These are phyloP conservation scores for Sebastes aleutianus DNA, from an alignment of 2,797 vertebrate genomes.

Conservation along the genomic window DNA sequence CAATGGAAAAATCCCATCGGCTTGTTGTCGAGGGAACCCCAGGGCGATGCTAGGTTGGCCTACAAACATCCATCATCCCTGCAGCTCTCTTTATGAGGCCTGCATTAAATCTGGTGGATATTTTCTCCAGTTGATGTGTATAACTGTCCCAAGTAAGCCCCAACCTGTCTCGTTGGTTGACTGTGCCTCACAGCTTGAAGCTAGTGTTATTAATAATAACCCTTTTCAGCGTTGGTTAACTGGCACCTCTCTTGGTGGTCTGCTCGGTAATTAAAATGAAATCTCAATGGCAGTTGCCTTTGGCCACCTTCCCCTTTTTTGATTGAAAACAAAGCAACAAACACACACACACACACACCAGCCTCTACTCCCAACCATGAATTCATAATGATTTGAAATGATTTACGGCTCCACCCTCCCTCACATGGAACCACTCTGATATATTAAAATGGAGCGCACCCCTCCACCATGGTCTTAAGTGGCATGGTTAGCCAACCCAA, in stretches of 20 bases:
- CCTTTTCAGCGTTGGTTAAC: conserved; percentile 20
- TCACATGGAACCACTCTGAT: conserved; percentile 69
- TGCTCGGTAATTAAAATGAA: conserved; percentile 51
- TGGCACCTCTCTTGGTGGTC: conserved; percentile 32
- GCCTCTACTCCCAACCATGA: conserved; percentile 43
- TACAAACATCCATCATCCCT: not conserved
- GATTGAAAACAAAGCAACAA: conserved; percentile 31
- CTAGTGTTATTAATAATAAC: conserved; percentile 8
- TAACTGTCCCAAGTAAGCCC: not conserved
- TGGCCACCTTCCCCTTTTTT: conserved; percentile 20
- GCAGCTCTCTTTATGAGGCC: not conserved
- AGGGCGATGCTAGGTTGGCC: not conserved
- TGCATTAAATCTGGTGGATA: not conserved
- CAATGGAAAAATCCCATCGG: not conserved
- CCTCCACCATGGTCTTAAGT: conserved; percentile 19
- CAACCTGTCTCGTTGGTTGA: not conserved
- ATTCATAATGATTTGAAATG: conserved; percentile 71
- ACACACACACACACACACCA: not conserved
- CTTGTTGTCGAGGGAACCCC: not conserved
- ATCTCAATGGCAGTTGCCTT: conserved; percentile 31
- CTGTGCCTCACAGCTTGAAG: conserved; percentile 26
- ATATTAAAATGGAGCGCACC: conserved; percentile 72
- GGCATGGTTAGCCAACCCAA: conserved; percentile 48
- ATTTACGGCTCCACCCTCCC: conserved; percentile 67
- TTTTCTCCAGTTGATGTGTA: conserved; percentile 2